These are phyloP conservation scores for Cotesia chilonis DNA, from an alignment of 1,140 invertebrate genomes.

Conservation along the genomic window DNA sequence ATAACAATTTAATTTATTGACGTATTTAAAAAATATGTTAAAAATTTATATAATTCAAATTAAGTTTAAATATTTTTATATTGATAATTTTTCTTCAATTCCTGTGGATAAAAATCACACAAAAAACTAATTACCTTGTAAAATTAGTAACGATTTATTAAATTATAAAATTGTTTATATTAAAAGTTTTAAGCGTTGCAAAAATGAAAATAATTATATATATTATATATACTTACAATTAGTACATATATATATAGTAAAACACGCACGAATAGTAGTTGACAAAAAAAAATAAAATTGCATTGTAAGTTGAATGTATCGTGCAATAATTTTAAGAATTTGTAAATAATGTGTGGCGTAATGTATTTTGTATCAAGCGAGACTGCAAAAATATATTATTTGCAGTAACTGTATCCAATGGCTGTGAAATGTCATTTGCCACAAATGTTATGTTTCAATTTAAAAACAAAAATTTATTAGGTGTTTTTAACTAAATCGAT, in stretches of 20 bases:
- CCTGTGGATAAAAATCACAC: background rate
- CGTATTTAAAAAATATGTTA: too few species aligned
- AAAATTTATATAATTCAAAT: too few species aligned
- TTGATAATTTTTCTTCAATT: background rate
- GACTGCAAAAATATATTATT: conserved; percentile 20
- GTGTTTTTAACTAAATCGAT: too few species aligned
- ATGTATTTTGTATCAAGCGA: conserved; percentile 41
- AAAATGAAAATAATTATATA: too few species aligned
- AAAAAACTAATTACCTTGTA: background rate
- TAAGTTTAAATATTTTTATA: too few species aligned
- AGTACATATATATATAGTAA: too few species aligned
- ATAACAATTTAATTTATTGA: background rate
- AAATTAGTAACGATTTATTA: too few species aligned
- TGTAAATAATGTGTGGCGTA: conserved; percentile 41
- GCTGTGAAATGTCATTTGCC: conserved; percentile 42
- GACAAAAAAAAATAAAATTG: conserved; percentile 1
- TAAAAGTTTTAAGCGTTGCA: conserved; percentile 27
- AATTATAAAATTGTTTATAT: conserved; percentile 26
- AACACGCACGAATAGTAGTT: background rate
- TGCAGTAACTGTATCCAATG: conserved; percentile 42
- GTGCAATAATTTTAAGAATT: conserved; percentile 21
- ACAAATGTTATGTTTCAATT: conserved; percentile 35
- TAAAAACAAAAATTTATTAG: conserved; percentile 17
- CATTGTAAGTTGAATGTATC: conserved; percentile 5
- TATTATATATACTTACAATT: background rate